phyloP scores from a whole-genome alignment of 2,113 vertebrate species.

The Tor tambroides region DNA sequence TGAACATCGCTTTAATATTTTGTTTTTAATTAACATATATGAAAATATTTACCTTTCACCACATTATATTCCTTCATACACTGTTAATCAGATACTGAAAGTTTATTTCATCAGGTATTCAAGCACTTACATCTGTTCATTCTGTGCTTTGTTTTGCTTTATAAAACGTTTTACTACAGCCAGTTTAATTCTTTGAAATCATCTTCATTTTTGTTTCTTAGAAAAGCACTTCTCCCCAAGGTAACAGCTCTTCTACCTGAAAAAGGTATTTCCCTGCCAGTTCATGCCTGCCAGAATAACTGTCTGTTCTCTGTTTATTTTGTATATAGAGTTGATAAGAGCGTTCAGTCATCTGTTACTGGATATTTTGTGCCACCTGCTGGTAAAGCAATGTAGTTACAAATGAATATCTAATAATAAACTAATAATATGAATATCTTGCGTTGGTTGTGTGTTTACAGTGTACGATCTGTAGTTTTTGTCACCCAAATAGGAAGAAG shows the following conservation, averaged over 20 bases:
- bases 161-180: neutral
- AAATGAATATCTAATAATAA: neutral
- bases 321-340: neutral
- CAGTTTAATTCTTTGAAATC: neutral
- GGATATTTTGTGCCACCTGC: neutral
- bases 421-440: neutral
- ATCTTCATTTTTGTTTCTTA: neutral
- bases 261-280: neutral
- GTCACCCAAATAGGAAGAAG: neutral
- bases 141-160: neutral
- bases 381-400: neutral
- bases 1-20: neutral
- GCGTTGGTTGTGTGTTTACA: neutral
- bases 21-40: neutral
- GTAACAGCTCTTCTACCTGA: neutral
- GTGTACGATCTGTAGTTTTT: neutral
- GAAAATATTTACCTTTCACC: neutral
- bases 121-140: neutral
- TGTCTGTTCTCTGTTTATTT: conserved; percentile 17
- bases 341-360: neutral
- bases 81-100: neutral
- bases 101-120: neutral
- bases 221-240: conserved; percentile 7
- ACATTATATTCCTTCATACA: too few relatives aligned
- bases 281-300: neutral